Conservation (phyloP, 2,113 vertebrate genomes). For the Sinocyclocheilus anophthalmus region DNA sequence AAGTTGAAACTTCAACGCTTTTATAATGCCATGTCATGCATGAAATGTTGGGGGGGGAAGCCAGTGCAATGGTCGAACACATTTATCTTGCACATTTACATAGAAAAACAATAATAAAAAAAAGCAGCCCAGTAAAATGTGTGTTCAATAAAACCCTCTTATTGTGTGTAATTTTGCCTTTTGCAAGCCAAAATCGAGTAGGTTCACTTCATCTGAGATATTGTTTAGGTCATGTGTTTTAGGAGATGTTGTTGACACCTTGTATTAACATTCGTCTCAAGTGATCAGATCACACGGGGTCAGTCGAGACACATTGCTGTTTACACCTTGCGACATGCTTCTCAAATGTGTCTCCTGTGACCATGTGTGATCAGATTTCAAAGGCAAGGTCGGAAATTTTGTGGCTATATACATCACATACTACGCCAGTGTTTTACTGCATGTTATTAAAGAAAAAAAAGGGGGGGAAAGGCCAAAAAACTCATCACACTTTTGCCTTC, state of each 20-base stretch:
- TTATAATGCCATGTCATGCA: not conserved
- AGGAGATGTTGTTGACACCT: slow-evolving; percentile 7
- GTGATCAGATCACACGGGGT: not conserved
- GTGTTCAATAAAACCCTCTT: not conserved
- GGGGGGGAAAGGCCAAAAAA: not conserved
- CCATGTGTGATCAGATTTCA: slow-evolving; percentile 25
- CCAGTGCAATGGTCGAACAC: no score
- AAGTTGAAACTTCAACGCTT: not conserved
- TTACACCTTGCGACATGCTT: slow-evolving; percentile 7
- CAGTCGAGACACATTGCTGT: not conserved
- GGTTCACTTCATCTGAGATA: not conserved
- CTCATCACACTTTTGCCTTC: not conserved
- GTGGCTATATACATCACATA: not conserved
- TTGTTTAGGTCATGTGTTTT: not conserved
- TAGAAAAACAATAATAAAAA: no score
- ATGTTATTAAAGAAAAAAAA: not conserved
- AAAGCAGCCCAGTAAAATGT: not conserved
- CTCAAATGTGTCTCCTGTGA: not conserved
- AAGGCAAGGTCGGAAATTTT: not conserved
- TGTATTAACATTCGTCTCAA: slow-evolving; percentile 1
- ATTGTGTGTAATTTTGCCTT: not conserved
- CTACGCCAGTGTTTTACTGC: not conserved
- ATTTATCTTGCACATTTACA: no score
- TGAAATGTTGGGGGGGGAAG: no score
- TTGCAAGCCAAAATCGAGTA: not conserved